phyloP scores from a whole-genome alignment of 1,140 invertebrate genomes.

The Aphidius ervi region DNA sequence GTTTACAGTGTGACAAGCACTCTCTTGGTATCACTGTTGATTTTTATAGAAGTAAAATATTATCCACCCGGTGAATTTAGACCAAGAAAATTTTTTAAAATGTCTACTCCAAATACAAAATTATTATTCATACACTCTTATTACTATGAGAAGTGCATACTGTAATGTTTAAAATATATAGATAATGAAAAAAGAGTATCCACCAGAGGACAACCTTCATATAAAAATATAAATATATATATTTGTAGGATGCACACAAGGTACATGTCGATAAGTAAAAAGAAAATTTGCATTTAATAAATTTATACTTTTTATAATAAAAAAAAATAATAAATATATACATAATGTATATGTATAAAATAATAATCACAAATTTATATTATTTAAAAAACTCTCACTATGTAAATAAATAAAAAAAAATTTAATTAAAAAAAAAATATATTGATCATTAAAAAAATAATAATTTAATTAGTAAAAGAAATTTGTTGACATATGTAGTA shows the following conservation, averaged over 20 bases:
- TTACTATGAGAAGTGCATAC: slow-evolving; percentile 11
- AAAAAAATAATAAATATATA: too few relatives aligned
- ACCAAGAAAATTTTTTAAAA: not conserved
- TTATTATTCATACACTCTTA: slow-evolving; percentile 19
- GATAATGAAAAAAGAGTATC: not conserved
- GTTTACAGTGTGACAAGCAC: slow-evolving; percentile 12
- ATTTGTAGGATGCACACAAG: not conserved
- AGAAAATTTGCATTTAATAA: too few relatives aligned
- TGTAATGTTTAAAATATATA: slow-evolving; percentile 7
- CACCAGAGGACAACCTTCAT: too few relatives aligned
- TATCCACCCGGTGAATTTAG: not conserved
- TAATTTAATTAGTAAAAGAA: too few relatives aligned
- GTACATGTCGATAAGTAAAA: not conserved
- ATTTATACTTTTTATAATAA: too few relatives aligned
- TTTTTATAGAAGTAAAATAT: slow-evolving; percentile 17
- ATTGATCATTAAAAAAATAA: too few relatives aligned
- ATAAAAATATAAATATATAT: not conserved
- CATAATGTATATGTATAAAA: too few relatives aligned
- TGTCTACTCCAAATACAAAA: slow-evolving; percentile 14
- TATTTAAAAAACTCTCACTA: too few relatives aligned
- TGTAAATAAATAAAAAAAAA: too few relatives aligned
- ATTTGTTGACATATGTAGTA: too few relatives aligned
- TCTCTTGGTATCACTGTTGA: slow-evolving; percentile 12
- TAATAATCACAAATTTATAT: too few relatives aligned
- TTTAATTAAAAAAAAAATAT: too few relatives aligned